Evolutionary conservation across 2,113 vertebrate species (phyloP), one percentile per base, ranked within the genome.

Genomic region (Pluvianellus socialis): DNA sequence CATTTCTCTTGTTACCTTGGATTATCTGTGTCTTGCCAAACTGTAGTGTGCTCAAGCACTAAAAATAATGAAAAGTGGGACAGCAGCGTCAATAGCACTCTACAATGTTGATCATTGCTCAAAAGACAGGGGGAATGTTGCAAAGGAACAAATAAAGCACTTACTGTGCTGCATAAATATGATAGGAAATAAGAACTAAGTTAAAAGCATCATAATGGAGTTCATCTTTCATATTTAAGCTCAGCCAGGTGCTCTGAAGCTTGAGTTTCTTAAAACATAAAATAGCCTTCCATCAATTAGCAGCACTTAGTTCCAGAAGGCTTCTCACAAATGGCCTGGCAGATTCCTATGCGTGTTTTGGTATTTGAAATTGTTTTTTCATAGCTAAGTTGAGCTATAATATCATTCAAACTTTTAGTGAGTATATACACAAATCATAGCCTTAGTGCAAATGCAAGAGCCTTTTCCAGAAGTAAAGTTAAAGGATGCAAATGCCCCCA

Each of bases 91-190:
- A 66, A 58, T 18, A 93, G 59, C 75, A 70, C 55, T 80, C 88
- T 49, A 70, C 90, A 87, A 88, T 4, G 1, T 61, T 61, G 44
- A 82, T 47, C 8, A 6, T 38, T 88, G 38, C 81, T 88, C 55
- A 67, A 82, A 93, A 87, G 77, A 58, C 40, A 9, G 4, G 7
- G 42, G 14, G 7, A 81, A 79, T 42, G 8, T 76, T 90, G 38
- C 33, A 92, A 92, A 80, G 55, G 59, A 90, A 63, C 50, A 90
- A 96, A 66, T 70, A 88, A 94, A 82, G 19, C 61, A 87, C 58
- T 93, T 76, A 62, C 32, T 49, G 10, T 84, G 52, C 32, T 88
- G 53, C 55, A 65, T 68, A 88, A 81, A 61, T 65, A 65, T 9
- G 20, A 73, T 18, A 23, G 0, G 38, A 95, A 92, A 90, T 28